Conservation (phyloP, 2,888 invertebrate genomes). For the Lampropteryx suffumata region DNA sequence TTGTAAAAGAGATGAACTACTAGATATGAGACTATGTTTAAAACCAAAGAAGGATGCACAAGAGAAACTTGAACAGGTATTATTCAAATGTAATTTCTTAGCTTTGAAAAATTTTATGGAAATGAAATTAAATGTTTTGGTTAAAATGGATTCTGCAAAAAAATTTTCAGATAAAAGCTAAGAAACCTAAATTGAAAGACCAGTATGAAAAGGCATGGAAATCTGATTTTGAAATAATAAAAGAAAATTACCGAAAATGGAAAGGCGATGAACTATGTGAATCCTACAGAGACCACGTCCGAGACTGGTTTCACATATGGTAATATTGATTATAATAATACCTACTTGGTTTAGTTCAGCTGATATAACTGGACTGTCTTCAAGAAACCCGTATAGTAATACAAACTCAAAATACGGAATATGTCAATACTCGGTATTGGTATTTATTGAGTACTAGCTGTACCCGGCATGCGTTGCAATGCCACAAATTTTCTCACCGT, state of each 20-base stretch:
- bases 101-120: no score
- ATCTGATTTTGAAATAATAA: conserved; percentile 37
- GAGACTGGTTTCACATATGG: conserved; percentile 67
- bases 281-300: conserved; percentile 54
- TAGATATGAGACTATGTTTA: conserved; percentile 46
- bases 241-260: conserved; percentile 41
- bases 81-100: no score
- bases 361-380: no score
- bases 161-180: conserved; percentile 28
- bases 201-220: conserved; percentile 46
- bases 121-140: no score
- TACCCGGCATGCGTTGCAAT: no score
- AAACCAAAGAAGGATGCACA: conserved; percentile 27
- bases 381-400: no score
- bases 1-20: conserved; percentile 48
- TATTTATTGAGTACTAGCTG: no score
- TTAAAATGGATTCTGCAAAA: no score
- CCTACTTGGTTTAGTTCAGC: no score
- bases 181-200: conserved; percentile 26
- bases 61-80: conserved; percentile 43
- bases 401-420: background rate
- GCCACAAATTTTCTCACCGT: no score
- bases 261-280: conserved; percentile 47
- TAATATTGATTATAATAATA: conserved; percentile 28
- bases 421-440: no score